Conservation (phyloP, 2,888 invertebrate species). For the Ophonus ardosiacus region DNA sequence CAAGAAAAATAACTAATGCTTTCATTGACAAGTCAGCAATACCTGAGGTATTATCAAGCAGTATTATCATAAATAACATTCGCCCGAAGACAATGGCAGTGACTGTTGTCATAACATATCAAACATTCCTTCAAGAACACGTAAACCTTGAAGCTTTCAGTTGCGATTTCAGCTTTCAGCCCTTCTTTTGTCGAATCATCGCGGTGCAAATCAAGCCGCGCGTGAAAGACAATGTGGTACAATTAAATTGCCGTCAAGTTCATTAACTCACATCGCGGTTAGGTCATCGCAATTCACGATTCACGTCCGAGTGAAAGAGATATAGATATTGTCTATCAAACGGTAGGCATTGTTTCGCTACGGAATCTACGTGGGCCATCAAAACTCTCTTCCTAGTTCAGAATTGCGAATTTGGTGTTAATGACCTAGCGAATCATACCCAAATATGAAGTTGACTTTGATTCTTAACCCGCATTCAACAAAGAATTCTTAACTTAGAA, state of each 20-base stretch:
- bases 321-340: slow-evolving; percentile 57
- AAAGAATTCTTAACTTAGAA: not conserved
- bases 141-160: slow-evolving; percentile 45
- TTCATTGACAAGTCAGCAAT: slow-evolving; percentile 51
- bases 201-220: not conserved
- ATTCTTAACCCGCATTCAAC: not conserved
- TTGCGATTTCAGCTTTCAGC: not conserved
- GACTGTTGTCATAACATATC: slow-evolving; percentile 23
- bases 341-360: slow-evolving; percentile 51
- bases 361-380: slow-evolving; percentile 48
- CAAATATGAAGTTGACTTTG: not conserved
- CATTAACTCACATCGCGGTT: slow-evolving; percentile 55
- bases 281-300: slow-evolving; percentile 38
- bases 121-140: slow-evolving; percentile 45
- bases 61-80: slow-evolving; percentile 47
- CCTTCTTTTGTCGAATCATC: not conserved
- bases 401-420: slow-evolving; percentile 62
- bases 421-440: slow-evolving; percentile 55
- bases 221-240: slow-evolving; percentile 38
- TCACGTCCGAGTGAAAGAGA: slow-evolving; percentile 44
- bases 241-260: slow-evolving; percentile 55
- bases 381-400: slow-evolving; percentile 62
- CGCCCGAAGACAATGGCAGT: slow-evolving; percentile 48
- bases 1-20: slow-evolving; percentile 41
- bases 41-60: slow-evolving; percentile 14